These are phyloP conservation scores for Jaculus jaculus DNA, from an alignment of 2,113 vertebrate genomes.

Conservation along the genomic window DNA sequence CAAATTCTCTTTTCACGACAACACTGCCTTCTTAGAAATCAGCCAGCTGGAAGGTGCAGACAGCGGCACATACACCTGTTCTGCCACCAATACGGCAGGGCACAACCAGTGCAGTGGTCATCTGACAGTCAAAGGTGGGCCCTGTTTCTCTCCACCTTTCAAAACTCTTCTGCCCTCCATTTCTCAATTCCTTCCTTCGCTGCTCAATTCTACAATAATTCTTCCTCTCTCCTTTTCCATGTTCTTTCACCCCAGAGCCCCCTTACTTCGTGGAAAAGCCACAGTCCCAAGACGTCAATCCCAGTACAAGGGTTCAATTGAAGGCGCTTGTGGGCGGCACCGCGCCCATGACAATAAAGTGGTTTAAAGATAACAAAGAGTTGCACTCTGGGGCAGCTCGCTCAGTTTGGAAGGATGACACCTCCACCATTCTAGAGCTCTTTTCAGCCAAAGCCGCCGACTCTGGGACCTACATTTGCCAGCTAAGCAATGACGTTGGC, in stretches of 20 bases:
- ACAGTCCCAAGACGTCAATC: constrained; percentile 92
- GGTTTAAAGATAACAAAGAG: constrained; percentile 97
- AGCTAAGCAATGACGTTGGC: constrained; percentile 97
- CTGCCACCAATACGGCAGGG: constrained; percentile 94
- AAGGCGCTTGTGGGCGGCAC: constrained; percentile 92
- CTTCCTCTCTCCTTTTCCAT: constrained; percentile 38
- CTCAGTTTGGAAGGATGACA: constrained; percentile 92
- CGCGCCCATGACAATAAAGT: constrained; percentile 93
- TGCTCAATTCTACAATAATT: constrained; percentile 51
- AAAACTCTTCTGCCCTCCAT: neutral
- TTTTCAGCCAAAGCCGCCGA: constrained; percentile 93
- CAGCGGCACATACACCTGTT: constrained; percentile 94
- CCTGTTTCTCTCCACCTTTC: constrained; percentile 28
- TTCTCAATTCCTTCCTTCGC: constrained; percentile 41
- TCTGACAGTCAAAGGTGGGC: constrained; percentile 96
- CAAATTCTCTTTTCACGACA: constrained; percentile 97
- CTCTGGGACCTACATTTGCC: constrained; percentile 94
- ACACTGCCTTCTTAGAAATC: constrained; percentile 96
- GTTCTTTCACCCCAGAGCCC: constrained; percentile 88
- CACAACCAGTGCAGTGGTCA: constrained; percentile 93
- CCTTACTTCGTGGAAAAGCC: constrained; percentile 95
- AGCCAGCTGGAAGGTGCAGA: constrained; percentile 91
- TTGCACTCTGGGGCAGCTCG: constrained; percentile 90
- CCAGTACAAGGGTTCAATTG: constrained; percentile 93
- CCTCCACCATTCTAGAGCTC: constrained; percentile 92